Evolutionary conservation across 2,113 vertebrate genomes (phyloP).

Genomic region (Dipodomys ordii): DNA sequence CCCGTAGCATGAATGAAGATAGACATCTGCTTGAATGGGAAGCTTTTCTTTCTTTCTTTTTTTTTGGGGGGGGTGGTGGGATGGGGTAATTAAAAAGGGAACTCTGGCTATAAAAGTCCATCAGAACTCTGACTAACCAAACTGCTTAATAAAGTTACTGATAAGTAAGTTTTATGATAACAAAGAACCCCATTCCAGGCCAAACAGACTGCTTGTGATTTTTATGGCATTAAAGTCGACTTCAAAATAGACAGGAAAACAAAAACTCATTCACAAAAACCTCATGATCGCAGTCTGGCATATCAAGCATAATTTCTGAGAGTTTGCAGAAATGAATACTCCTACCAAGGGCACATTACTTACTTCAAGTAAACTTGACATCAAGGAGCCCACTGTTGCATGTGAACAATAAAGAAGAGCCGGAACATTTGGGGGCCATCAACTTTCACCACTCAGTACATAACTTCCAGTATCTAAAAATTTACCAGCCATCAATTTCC

Average conservation of each 20-base stretch:
- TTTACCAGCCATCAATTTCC: conserved; percentile 5
- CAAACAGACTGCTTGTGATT: conserved; percentile 65
- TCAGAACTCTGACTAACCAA: not conserved
- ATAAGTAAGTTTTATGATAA: conserved; percentile 10
- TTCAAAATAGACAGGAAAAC: conserved; percentile 76
- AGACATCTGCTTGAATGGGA: conserved; percentile 13
- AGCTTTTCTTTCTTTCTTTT: no score
- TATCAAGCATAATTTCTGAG: conserved; percentile 69
- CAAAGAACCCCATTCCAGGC: conserved; percentile 55
- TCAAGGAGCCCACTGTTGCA: conserved; percentile 68
- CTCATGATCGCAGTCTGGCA: conserved; percentile 74
- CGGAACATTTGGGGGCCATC: conserved; percentile 42
- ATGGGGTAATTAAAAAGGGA: not conserved
- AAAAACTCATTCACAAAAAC: conserved; percentile 80
- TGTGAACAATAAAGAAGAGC: conserved; percentile 67
- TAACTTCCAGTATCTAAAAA: conserved; percentile 30
- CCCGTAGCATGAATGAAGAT: not conserved
- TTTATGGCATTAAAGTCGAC: conserved; percentile 58
- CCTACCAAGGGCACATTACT: conserved; percentile 76
- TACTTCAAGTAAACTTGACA: conserved; percentile 72
- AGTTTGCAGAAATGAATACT: conserved; percentile 79
- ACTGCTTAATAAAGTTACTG: conserved; percentile 34
- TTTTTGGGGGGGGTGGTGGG: no score
- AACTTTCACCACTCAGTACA: conserved; percentile 39
- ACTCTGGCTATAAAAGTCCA: conserved; percentile 36